Base-by-base conservation (phyloP, 2,113 vertebrate genomes). In the Danio rerio region DNA sequence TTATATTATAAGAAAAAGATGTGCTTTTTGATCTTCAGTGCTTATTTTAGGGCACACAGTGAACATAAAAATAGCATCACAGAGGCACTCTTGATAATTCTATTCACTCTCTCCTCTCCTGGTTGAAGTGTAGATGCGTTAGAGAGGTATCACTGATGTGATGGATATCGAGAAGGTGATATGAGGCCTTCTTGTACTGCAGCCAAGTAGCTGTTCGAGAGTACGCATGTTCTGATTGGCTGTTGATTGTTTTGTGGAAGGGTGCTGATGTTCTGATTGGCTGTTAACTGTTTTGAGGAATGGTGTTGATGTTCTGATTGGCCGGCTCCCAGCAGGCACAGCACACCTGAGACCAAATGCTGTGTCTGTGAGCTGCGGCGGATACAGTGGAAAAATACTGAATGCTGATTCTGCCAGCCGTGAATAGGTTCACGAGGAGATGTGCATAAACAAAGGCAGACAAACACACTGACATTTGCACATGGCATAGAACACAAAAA, bases 351-450 rank as follows among this genome's bases (percentile, higher is more conserved):
- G 53, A 82, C 80, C 15, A 42, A 45, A 72, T 78, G 66, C 50
- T 73, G 49, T 81, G 40, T 77, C 49, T 85, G 68, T 58, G 50
- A 55, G 66, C 84, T 85, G 74, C 52, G 73, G 74, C 20, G 15
- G 69, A 40, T 68, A 74, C 58, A 82, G 59, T 42, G 74, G 84
- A 82, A 85, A 85, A 85, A 78, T 79, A 85, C 80, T 73, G 75
- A 73, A n/a, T 82, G 68, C 11, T 16, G 9, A 63, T 20, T 62
- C 52, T 85, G 77, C 80, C 55, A 82, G 42, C 20, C 13, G 43
- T 79, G 56, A 31, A 80, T 20, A 52, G 31, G 16, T 42, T 69
- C 12, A 69, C 61, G 68, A 45, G 18, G 43, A 61, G 42, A 74
- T 42, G 50, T 20, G 61, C 45, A 72, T 66, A 71, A 20, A 65